A percentile compares a stretch with the other conserved stretches of the same genome.
These are phyloP conservation scores for Onychostoma macrolepis DNA, from an alignment of 2,113 vertebrate species.

Conservation along the genomic window DNA sequence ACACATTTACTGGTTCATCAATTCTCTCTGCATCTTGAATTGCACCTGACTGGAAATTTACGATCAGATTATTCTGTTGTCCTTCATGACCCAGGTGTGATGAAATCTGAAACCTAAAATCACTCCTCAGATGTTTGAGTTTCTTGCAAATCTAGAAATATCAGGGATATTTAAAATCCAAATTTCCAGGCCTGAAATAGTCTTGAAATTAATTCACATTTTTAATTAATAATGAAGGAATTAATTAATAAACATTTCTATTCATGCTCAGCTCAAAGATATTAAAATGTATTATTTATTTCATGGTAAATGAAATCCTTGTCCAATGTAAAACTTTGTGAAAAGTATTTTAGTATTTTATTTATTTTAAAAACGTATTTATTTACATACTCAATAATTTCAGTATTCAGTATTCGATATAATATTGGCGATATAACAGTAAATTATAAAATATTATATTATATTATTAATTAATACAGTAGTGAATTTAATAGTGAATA, in stretches of 20 bases:
- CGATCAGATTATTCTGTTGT: background rate
- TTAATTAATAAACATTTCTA: background rate
- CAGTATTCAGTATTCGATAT: background rate
- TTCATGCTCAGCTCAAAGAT: background rate
- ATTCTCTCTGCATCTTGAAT: too few relatives aligned
- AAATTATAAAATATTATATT: background rate
- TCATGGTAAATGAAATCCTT: background rate
- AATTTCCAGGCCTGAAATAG: background rate
- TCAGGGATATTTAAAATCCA: background rate
- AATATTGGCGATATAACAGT: background rate
- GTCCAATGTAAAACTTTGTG: background rate
- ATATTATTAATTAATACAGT: background rate
- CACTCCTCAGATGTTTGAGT: too few relatives aligned
- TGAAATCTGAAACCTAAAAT: background rate
- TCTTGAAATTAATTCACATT: background rate
- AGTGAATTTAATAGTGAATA: background rate
- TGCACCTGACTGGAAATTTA: too few relatives aligned
- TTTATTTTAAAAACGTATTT: background rate
- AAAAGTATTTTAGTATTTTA: background rate
- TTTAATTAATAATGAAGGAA: background rate
- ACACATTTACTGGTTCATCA: background rate
- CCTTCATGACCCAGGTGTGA: background rate
- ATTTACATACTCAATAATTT: background rate
- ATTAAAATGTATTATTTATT: background rate
- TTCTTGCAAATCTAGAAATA: background rate